Percentiles rank a stretch among this genome's conserved stretches.
These are phyloP conservation scores for Maconellicoccus hirsutus DNA, from an alignment of 1,140 invertebrate genomes.

Conservation along the genomic window DNA sequence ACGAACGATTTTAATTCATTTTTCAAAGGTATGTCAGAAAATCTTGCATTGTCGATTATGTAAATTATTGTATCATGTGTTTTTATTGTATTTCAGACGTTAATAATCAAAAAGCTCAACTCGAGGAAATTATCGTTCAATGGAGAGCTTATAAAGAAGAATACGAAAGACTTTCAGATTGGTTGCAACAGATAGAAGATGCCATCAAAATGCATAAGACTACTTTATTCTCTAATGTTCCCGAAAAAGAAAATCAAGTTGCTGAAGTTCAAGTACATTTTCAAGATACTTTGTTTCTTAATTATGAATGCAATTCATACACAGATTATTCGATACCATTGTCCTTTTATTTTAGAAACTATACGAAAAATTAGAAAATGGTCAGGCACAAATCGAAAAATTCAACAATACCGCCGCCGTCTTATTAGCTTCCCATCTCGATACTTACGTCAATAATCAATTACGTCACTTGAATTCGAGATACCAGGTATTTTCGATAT, in stretches of 20 bases:
- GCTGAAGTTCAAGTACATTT: conserved; percentile 47
- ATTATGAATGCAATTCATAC: neutral
- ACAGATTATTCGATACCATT: neutral
- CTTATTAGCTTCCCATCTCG: conserved; percentile 69
- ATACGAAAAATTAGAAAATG: conserved; percentile 57
- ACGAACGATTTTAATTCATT: conserved; percentile 72
- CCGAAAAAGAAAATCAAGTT: conserved; percentile 77
- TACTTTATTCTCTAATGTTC: conserved; percentile 62
- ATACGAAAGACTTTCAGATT: conserved; percentile 79
- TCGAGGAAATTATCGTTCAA: conserved; percentile 67
- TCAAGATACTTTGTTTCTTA: neutral
- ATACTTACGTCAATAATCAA: conserved; percentile 84
- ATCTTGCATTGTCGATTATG: neutral
- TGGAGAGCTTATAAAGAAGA: conserved; percentile 87
- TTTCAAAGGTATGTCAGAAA: conserved; percentile 46
- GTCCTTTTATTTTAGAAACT: conserved; percentile 46
- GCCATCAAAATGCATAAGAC: conserved; percentile 82
- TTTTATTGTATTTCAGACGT: conserved; percentile 49
- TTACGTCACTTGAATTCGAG: conserved; percentile 78
- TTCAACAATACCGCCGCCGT: conserved; percentile 65
- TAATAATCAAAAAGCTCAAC: conserved; percentile 66
- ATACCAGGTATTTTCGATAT: conserved; percentile 70
- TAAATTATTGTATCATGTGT: conserved; percentile 15
- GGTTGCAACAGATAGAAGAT: conserved; percentile 87
- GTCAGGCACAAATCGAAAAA: conserved; percentile 71